Evolutionary conservation across 2,113 vertebrate genomes (phyloP).

Genomic region (Sylvia atricapilla): DNA sequence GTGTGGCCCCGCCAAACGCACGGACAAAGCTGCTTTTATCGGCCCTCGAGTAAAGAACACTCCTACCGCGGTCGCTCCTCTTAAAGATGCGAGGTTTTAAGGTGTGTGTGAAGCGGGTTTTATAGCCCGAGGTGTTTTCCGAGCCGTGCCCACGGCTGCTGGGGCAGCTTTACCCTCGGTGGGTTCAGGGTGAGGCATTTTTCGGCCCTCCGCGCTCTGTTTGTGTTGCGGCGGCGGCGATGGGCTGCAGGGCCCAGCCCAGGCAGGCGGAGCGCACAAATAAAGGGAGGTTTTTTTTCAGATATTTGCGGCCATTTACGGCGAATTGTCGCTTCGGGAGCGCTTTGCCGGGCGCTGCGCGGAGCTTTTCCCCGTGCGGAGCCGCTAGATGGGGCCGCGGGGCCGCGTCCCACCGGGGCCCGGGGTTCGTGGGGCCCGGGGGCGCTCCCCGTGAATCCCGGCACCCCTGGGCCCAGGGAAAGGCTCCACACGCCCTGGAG

Average conservation of each 20-base stretch:
- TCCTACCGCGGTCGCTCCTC: rapidly evolving
- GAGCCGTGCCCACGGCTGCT: rapidly evolving
- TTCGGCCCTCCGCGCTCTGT: rapidly evolving
- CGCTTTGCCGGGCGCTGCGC: rapidly evolving
- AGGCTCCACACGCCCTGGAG: rapidly evolving
- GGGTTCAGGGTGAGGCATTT: too few relatives aligned
- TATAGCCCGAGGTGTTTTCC: rapidly evolving
- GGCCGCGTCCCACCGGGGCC: rapidly evolving
- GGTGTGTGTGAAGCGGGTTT: too few relatives aligned
- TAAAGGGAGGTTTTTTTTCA: background rate
- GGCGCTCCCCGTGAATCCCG: rapidly evolving
- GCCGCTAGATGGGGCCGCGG: background rate
- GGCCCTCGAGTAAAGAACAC: rapidly evolving
- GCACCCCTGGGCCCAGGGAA: background rate
- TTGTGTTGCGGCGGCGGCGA: background rate
- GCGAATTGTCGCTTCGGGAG: rapidly evolving
- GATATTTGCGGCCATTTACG: background rate
- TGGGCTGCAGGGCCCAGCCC: background rate
- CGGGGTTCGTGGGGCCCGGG: rapidly evolving
- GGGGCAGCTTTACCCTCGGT: rapidly evolving
- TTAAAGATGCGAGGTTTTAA: rapidly evolving
- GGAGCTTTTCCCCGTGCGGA: rapidly evolving
- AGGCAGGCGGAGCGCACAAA: background rate
- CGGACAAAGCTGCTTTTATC: rapidly evolving
- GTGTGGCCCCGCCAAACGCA: rapidly evolving